Evolutionary conservation across 2,113 vertebrate genomes (phyloP), one percentile per base, ranked within the genome.

Genomic region (Scophthalmus maximus): DNA sequence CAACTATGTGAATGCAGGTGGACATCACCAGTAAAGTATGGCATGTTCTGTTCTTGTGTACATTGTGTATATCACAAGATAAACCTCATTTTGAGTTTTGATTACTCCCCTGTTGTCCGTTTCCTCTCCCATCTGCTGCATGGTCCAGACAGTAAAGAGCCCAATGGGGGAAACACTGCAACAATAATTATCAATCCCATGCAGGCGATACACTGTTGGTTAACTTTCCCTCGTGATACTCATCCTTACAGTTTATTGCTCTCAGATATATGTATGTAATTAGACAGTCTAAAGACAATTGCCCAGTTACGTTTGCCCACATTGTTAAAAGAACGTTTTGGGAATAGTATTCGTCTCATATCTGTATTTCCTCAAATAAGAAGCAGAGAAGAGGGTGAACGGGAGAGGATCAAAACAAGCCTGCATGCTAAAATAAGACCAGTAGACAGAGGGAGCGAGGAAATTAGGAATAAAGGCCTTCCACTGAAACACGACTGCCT

Each of bases 101-200:
- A 72, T 61, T 46, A 60, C 46, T 47, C 60, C 62, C 76, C 42
- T n/a, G 42, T 46, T 46, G 42, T 46, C 42, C 5, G 17, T 8
- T 46, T 9, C 42, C 42, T 46, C 42, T n/a, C n/a, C 42, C 42
- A 46, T 46, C 42, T 46, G 42, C n/a, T 46, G 42, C 42, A 9
- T 3, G 18, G 7, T 17, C 18, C 42, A 20, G 17, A 20, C 42
- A 46, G 18, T 20, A 18, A 20, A n/a, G 42, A 20, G 42, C 20
- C 56, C 49, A 57, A 22, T 12, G 38, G 1, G 76, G 42, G 25
- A 57, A 73, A 68, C 22, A 55, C 6, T 20, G 42, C 27, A 71
- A 30, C 20, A 30, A 56, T 68, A 30, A 79, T 50, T 60, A 59
- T 36, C 22, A 55, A 17, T 49, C 60, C 38, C 38, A 34, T 36